Percentiles rank a stretch among this genome's conserved stretches.
These are phyloP conservation scores for Dicentrarchus labrax DNA, from an alignment of 2,113 vertebrate species.

Conservation along the genomic window DNA sequence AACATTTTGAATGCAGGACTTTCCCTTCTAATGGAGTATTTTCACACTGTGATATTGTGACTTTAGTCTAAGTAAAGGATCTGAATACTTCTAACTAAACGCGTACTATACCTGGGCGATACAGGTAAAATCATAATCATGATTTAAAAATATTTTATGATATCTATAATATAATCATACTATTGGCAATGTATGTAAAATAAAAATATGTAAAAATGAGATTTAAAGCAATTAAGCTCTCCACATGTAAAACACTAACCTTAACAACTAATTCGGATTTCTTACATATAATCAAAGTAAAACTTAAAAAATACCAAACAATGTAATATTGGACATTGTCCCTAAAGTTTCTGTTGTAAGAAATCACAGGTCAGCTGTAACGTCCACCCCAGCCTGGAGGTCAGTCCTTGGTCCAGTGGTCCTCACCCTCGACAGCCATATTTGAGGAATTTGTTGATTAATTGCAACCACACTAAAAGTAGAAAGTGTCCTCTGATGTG, in stretches of 20 bases:
- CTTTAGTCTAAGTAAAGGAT: neutral
- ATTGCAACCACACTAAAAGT: slow-evolving; percentile 35
- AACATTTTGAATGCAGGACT: neutral
- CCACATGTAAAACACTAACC: too few species aligned
- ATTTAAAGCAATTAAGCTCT: neutral
- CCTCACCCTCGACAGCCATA: slow-evolving; percentile 12
- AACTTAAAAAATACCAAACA: neutral
- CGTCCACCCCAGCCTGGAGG: slow-evolving; percentile 3
- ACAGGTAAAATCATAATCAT: neutral
- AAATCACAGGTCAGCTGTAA: neutral
- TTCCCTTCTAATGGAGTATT: neutral
- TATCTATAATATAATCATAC: neutral
- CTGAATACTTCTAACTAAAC: neutral
- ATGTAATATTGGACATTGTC: neutral
- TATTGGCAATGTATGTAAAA: neutral
- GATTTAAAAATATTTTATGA: neutral
- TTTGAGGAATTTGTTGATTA: slow-evolving; percentile 41
- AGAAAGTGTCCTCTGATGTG: slow-evolving; percentile 53
- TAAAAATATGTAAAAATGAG: neutral
- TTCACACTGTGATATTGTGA: neutral
- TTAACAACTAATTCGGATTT: neutral
- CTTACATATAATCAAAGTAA: neutral
- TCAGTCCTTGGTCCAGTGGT: slow-evolving; percentile 14
- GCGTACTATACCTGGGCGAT: neutral
- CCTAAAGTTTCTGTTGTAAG: neutral